Base-by-base conservation (phyloP, 2,113 vertebrate species). In the Trogon surrucura region DNA sequence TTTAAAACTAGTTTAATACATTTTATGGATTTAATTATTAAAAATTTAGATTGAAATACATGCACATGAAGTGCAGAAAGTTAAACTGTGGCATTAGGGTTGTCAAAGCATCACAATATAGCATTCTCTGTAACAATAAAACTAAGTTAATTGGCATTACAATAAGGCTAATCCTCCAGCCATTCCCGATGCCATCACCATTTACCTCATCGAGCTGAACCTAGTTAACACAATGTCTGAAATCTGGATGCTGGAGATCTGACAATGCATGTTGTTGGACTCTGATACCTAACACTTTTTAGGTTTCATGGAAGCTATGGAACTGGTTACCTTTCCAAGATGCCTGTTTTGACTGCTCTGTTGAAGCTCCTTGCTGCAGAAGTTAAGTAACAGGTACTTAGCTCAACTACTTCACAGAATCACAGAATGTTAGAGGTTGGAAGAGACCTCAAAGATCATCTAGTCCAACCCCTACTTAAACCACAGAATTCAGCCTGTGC, bases 261-360 rank as follows among this genome's bases (percentile, higher is more conserved):
- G 29, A 11, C 32, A 58, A 44, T 23, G 22, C 4, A 56, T 71
- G 66, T 92, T 47, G 38, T 62, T 34, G 56, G 41, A 21, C 23
- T 20, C 54, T 2, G 11, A 60, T 8, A 85, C 30, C 11, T 27
- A 26, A 6, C 4, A 29, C 12, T 23, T 85, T 27, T 45, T 32
- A 32, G 20, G 50, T 75, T 88, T 89, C 27, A 27, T 8, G 18
- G 45, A 92, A 81, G 66, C 51, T 75, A 5, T 26, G 20, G 48
- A 80, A 61, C 32, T 30, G 16, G 6, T 2, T 61, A 58, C 6
- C 29, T 60, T 66, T 70, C 34, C 0, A 1, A 51, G 38, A 54
- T 0, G 1, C 4, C 51, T 20, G 6, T 36, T 74, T 70, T n/a
- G 41, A 50, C 14, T 0, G 3, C n/a, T 30, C 20, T 10, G 71